Percentiles rank a stretch among this genome's conserved stretches.
Evolutionary conservation across 2,888 invertebrate species (phyloP).

Genomic region (Drosophila mercatorum): DNA sequence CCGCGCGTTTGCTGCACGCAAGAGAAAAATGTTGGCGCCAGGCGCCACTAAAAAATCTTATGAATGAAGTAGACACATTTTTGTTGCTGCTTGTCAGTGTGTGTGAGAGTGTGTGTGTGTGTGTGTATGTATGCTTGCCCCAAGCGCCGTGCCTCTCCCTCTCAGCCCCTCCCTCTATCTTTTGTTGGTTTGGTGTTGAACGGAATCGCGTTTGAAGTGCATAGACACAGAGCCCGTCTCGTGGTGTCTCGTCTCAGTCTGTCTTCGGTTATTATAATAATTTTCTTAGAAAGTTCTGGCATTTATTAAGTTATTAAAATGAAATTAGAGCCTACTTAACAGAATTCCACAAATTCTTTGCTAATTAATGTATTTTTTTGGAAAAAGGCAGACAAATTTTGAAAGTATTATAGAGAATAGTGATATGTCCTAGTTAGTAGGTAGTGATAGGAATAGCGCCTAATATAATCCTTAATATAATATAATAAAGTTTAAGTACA

Average conservation of each 20-base stretch:
- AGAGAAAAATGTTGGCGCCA: slow-evolving; percentile 81
- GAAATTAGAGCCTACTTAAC: slow-evolving; percentile 57
- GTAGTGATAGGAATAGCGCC: neutral
- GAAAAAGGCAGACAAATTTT: neutral
- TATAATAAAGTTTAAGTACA: too few species aligned
- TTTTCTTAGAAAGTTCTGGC: slow-evolving; percentile 61
- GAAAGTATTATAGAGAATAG: too few species aligned
- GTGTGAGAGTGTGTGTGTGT: slow-evolving; percentile 15
- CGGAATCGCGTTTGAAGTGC: slow-evolving; percentile 62
- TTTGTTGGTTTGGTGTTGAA: slow-evolving; percentile 41
- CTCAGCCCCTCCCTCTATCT: neutral
- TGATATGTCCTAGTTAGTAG: neutral
- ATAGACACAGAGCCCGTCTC: slow-evolving; percentile 18
- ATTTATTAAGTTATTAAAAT: slow-evolving; percentile 77
- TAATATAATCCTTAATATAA: too few species aligned
- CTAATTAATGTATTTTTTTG: slow-evolving; percentile 47
- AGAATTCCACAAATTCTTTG: slow-evolving; percentile 47
- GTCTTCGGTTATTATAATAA: slow-evolving; percentile 55
- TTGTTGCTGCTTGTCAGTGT: slow-evolving; percentile 15
- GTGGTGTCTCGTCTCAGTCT: slow-evolving; percentile 18
- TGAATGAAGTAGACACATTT: slow-evolving; percentile 78
- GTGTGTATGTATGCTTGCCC: slow-evolving; percentile 4
- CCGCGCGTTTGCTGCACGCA: slow-evolving; percentile 68
- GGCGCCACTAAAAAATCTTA: slow-evolving; percentile 81
- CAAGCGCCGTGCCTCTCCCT: neutral